Conservation (phyloP, 1,140 invertebrate species). For the Pseudomyrmex flavicornis region DNA sequence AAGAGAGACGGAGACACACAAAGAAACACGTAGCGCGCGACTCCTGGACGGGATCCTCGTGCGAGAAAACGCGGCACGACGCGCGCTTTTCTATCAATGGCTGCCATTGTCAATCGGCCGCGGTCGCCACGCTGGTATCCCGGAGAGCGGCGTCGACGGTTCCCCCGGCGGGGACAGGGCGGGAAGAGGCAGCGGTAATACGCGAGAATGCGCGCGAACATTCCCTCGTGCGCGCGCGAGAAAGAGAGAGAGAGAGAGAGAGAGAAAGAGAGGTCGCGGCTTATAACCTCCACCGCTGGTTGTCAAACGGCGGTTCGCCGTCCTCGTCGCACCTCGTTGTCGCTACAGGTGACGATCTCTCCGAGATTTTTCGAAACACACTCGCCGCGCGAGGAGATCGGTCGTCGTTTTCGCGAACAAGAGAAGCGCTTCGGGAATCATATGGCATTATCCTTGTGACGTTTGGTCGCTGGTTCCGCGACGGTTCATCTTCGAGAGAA, state of each 20-base stretch:
- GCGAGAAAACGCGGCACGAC: constrained; percentile 69
- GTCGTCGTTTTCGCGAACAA: too few relatives aligned
- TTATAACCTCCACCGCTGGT: constrained; percentile 6
- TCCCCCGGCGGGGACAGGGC: not conserved
- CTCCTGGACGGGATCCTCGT: constrained; percentile 5
- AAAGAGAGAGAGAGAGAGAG: not conserved
- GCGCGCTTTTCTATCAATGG: constrained; percentile 82
- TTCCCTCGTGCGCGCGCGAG: not conserved
- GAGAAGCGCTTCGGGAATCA: too few relatives aligned
- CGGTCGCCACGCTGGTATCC: constrained; percentile 7
- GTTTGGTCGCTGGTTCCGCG: too few relatives aligned
- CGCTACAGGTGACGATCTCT: too few relatives aligned
- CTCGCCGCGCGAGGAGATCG: too few relatives aligned
- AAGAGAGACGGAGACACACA: not conserved
- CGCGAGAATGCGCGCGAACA: not conserved
- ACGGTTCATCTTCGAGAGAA: too few relatives aligned
- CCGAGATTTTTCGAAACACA: too few relatives aligned
- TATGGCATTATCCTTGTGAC: too few relatives aligned
- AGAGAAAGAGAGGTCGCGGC: not conserved
- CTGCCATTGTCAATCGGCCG: constrained; percentile 79
- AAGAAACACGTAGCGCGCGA: constrained; percentile 6
- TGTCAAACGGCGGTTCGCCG: not conserved
- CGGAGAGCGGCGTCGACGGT: not conserved
- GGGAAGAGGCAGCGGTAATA: too few relatives aligned
- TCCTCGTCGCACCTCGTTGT: too few relatives aligned